A percentile compares a stretch with the other conserved stretches of the same genome.
phyloP scores from a whole-genome alignment of 2,888 invertebrate species.

The Plebejus melissa region DNA sequence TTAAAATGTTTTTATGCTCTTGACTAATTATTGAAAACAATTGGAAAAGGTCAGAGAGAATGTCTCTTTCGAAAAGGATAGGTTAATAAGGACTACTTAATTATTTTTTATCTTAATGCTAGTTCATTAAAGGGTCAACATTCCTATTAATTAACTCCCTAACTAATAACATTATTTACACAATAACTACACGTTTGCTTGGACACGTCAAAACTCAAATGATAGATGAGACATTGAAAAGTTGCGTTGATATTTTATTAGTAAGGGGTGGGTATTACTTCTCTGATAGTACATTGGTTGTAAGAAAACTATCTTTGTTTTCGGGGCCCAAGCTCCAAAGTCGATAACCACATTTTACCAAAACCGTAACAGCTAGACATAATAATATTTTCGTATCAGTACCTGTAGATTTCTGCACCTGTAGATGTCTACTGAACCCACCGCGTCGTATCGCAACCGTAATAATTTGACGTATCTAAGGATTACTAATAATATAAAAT shows the following conservation, averaged over 20 bases:
- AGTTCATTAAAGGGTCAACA: not conserved
- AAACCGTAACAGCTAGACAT: no score
- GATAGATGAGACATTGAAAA: no score
- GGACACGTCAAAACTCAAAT: no score
- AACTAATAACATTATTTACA: not conserved
- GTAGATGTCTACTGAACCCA: not conserved
- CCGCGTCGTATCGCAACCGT: not conserved
- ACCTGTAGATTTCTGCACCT: no score
- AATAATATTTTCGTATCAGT: no score
- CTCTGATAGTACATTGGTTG: no score
- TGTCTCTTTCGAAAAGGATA: not conserved
- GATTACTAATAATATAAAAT: not conserved
- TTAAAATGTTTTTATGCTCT: conserved; percentile 1
- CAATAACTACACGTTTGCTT: not conserved
- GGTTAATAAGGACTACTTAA: not conserved
- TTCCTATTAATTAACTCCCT: not conserved
- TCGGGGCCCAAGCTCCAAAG: no score
- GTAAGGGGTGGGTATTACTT: no score
- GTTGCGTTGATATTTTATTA: no score
- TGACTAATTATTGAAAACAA: conserved; percentile 1
- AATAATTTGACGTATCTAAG: not conserved
- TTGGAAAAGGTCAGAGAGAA: conserved; percentile 11
- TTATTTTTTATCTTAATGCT: not conserved
- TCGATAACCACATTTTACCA: no score
- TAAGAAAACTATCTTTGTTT: no score